Evolutionary conservation across 2,888 invertebrate species (phyloP), one percentile per base, ranked within the genome.

Genomic region (Hecatera dysodea): DNA sequence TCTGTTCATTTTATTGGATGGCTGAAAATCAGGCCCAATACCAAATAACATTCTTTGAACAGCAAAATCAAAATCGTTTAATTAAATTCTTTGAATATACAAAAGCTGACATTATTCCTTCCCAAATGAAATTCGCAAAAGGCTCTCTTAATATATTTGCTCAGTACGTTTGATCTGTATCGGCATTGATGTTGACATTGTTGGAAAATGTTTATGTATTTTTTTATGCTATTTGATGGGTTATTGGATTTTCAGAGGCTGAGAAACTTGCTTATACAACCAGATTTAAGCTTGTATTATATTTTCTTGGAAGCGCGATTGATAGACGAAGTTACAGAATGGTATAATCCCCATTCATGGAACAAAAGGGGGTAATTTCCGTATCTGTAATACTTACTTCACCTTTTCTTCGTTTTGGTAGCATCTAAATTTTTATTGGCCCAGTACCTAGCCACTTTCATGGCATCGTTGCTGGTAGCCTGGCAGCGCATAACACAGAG

Each of bases 1-100:
- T 42, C 39, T 46, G 19, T 42, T 50, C 29, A 57, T 67, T 48
- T 19, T 4, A 59, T 46, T 74, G n/a, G 17, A 57, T 53, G 61
- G 2, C 5, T 65, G 27, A 61, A 53, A 61, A 48, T 75, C 46
- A 52, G 9, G 22, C 39, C 66, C 46, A 19, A 27, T 59, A 48
- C 39, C 15, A 9, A 77, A 53, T 71, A 46, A 59, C 27, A 72
- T 46, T 73, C 29, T 46, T 46, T 50, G 39, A 27, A 67, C 22
- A 64, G 22, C 61, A n/a, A 39, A 57, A 53, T 67, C 48, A 64
- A 56, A 72, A 24, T n/a, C 24, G 24, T 62, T 62, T 67, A 59
- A 76, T 76, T 19, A 72, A 67, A 76, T 72, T 78, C 78, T 55
- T 39, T 5, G 53, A 17, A 64, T 42, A 42, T 53, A n/a, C 33